Conservation (phyloP, 2,113 vertebrate species). For the Saguinus imperator region DNA sequence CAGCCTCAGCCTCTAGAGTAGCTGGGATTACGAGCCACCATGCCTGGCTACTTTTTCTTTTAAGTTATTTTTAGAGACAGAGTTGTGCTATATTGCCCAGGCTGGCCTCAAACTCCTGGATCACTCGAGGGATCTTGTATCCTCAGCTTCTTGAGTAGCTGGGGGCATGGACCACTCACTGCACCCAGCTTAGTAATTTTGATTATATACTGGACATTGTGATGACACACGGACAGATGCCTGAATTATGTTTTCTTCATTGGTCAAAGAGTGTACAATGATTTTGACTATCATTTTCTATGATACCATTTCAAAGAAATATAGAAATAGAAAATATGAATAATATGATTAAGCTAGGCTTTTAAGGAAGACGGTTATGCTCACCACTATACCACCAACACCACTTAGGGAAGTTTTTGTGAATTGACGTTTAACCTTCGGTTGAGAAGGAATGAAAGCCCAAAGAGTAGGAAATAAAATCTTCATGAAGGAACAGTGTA, state of each 20-base stretch:
- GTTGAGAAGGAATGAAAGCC: not conserved
- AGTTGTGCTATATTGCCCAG: not conserved
- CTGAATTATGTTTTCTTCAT: not conserved
- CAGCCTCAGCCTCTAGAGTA: not conserved
- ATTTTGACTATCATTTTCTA: not conserved
- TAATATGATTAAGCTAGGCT: not conserved
- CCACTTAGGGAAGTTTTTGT: not conserved
- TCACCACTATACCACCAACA: constrained; percentile 87
- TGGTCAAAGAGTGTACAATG: not conserved
- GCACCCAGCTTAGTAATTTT: not conserved
- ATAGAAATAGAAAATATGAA: not conserved
- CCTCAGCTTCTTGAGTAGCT: not conserved
- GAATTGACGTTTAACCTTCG: not conserved
- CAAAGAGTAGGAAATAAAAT: not conserved
- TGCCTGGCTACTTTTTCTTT: not conserved
- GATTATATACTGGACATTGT: not conserved
- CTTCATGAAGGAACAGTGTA: not conserved
- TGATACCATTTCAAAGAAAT: not conserved
- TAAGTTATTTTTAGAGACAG: not conserved
- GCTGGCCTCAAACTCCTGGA: not conserved
- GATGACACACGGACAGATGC: not conserved
- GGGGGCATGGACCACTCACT: not conserved
- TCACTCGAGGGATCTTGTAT: not conserved
- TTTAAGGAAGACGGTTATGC: constrained; percentile 87
- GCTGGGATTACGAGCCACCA: not conserved